Base-by-base conservation (phyloP, 2,113 vertebrate genomes). In the western clawed frog (Xenopus tropicalis) region DNA sequence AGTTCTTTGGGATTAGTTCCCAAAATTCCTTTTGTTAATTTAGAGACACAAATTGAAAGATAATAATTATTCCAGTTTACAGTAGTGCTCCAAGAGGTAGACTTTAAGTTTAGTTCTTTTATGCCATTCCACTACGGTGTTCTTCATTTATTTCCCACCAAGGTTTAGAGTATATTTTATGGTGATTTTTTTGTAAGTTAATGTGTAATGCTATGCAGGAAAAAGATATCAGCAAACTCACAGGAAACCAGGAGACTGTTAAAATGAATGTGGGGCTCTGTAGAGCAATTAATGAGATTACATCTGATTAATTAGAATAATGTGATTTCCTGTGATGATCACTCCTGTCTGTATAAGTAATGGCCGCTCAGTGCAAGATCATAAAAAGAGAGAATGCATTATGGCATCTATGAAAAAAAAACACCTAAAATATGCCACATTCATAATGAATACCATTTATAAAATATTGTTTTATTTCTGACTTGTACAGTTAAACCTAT, bases 321-420 rank as follows among this genome's bases (percentile, higher is more conserved):
- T 54, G 19, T 54, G 52, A 54, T 54, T 54, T 54, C 52, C 3
- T n/a, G 52, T 17, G 16, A 54, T 54, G 52, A 54, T 54, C 52
- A 54, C 7, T 54, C 1, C 52, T 54, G 52, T 54, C 52, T 54
- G 52, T n/a, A 54, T 54, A 54, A 54, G 14, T 54, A 54, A 54
- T 54, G 19, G 19, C 52, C 9, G 52, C 52, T 54, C 52, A n/a
- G 52, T 54, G 9, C 7, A 54, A 54, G 52, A n/a, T 54, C 52
- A 54, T 54, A 54, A 54, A 54, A 54, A n/a, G 51, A 54, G 51
- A 54, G 52, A 80, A 3, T 66, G 8, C 19, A 20, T 17, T 54
- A n/a, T 54, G 52, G 10, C 10, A 54, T 78, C 77, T 79, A 64
- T 69, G 43, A 73, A 8, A 61, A 4, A 4, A 54, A 54, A 54